Conservation (phyloP, 1,140 invertebrate genomes). For the Musca domestica region DNA sequence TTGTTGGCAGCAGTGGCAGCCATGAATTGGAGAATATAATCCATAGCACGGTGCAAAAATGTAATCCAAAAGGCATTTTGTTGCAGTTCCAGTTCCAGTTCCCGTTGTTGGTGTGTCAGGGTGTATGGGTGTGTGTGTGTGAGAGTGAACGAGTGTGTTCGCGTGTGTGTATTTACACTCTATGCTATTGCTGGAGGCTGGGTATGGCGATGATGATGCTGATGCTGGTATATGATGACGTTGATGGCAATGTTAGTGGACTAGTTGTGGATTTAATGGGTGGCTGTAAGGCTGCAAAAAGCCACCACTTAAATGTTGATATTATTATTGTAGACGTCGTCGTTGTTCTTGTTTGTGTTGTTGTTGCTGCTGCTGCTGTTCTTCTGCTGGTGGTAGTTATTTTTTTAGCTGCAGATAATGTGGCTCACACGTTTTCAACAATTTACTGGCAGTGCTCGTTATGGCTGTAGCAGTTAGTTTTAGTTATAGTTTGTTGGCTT, state of each 20-base stretch:
- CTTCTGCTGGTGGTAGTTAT: conserved; percentile 33
- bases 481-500: neutral
- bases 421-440: conserved; percentile 21
- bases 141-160: neutral
- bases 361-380: neutral
- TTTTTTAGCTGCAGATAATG: conserved; percentile 26
- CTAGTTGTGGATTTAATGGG: neutral
- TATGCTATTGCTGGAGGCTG: neutral
- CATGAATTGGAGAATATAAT: conserved; percentile 35
- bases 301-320: neutral
- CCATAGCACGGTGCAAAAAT: conserved; percentile 42
- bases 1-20: conserved; percentile 23
- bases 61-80: conserved; percentile 45
- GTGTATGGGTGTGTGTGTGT: neutral
- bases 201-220: neutral
- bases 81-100: conserved; percentile 23
- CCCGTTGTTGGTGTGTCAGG: neutral
- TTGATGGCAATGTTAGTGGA: neutral
- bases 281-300: too few species aligned
- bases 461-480: conserved; percentile 31
- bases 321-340: neutral
- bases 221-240: too few species aligned
- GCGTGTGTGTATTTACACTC: too few species aligned
- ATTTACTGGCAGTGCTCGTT: conserved; percentile 29
- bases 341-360: neutral